These are phyloP conservation scores for Neolamprologus modestus DNA, from an alignment of 2,113 vertebrate genomes.

Conservation along the genomic window DNA sequence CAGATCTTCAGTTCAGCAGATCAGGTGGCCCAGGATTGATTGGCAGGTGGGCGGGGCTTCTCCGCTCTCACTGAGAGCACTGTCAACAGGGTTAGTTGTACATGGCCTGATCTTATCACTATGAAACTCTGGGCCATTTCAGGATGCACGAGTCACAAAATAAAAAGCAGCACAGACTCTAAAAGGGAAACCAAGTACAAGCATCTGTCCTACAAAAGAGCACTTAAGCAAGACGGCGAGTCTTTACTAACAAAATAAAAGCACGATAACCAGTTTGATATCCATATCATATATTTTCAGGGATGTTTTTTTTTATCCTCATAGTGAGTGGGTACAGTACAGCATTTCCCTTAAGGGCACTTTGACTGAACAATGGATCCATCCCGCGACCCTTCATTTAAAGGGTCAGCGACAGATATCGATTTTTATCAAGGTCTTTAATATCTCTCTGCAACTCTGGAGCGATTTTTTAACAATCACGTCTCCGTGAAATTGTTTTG, in stretches of 20 bases:
- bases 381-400: background rate
- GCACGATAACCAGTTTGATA: background rate
- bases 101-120: background rate
- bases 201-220: background rate
- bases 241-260: background rate
- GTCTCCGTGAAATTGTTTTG: background rate
- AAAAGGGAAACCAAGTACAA: rapidly evolving
- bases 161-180: background rate
- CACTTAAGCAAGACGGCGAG: background rate
- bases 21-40: background rate
- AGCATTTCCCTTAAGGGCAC: background rate
- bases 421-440: background rate
- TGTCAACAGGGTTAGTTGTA: background rate
- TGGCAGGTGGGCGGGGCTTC: background rate
- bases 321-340: background rate
- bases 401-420: background rate
- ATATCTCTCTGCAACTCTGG: background rate
- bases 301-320: background rate
- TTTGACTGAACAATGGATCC: background rate
- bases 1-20: background rate
- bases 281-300: background rate
- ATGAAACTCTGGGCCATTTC: background rate
- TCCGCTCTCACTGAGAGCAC: background rate
- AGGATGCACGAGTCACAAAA: background rate
- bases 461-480: background rate